Conservation (phyloP, 1,140 invertebrate species). For the Drosophila varians region DNA sequence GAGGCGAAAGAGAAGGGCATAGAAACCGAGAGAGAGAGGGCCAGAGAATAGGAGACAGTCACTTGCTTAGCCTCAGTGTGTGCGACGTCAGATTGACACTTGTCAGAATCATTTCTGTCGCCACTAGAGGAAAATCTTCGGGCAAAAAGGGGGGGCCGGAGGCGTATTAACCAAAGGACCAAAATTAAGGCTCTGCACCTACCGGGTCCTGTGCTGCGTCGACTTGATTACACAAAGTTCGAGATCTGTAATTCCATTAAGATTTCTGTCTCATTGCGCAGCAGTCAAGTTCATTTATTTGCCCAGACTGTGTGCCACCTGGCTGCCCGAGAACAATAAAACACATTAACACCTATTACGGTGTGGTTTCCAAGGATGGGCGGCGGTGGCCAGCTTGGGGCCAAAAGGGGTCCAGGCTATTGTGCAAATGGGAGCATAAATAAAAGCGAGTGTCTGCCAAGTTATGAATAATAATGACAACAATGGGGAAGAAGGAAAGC, state of each 20-base stretch:
- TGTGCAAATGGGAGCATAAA: conserved; percentile 72
- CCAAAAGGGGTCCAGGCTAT: conserved; percentile 33
- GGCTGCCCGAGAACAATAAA: conserved; percentile 62
- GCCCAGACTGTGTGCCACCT: conserved; percentile 19
- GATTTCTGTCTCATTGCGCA: conserved; percentile 56
- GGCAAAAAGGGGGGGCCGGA: neutral
- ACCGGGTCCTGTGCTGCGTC: neutral
- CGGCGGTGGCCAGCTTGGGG: conserved; percentile 3
- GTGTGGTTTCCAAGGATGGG: neutral
- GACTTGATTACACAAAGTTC: conserved; percentile 30
- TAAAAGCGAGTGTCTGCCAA: conserved; percentile 73
- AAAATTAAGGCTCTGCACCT: conserved; percentile 6
- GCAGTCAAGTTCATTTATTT: conserved; percentile 51
- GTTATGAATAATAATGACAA: conserved; percentile 78
- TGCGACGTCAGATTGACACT: conserved; percentile 65
- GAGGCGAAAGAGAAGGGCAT: neutral
- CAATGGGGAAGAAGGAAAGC: conserved; percentile 30
- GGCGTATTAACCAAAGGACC: conserved; percentile 19
- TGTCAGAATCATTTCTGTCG: conserved; percentile 58
- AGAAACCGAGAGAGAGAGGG: neutral
- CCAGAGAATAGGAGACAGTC: neutral
- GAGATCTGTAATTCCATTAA: conserved; percentile 53
- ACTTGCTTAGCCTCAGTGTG: conserved; percentile 57
- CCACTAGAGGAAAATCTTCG: conserved; percentile 29
- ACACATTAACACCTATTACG: conserved; percentile 76